phyloP scores from a whole-genome alignment of 2,113 vertebrate genomes.

The Chrysochloris asiatica region DNA sequence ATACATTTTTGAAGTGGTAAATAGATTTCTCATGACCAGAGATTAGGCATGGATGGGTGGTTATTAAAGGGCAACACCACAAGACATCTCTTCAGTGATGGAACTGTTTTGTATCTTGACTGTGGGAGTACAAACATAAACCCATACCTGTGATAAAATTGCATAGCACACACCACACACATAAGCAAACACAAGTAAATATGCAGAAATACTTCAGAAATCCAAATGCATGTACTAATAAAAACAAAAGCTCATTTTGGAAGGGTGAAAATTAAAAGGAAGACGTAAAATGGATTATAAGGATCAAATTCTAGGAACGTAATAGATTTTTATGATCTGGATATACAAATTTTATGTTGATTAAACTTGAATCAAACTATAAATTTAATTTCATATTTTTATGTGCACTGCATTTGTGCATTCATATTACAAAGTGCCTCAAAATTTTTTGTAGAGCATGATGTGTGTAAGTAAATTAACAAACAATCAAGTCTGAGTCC shows the following conservation, averaged over 20 bases:
- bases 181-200: neutral
- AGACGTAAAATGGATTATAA: neutral
- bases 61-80: neutral
- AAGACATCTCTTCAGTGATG: neutral
- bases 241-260: neutral
- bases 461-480: neutral
- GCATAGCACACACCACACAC: fast-evolving
- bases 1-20: slow-evolving; percentile 7
- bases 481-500: neutral
- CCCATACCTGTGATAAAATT: neutral
- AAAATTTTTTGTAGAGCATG: neutral
- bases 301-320: neutral
- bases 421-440: neutral
- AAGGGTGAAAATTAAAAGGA: neutral
- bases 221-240: neutral
- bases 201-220: neutral
- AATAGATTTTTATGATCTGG: slow-evolving; percentile 10
- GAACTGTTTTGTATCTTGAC: neutral
- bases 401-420: neutral
- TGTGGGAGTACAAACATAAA: neutral
- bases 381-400: neutral
- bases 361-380: no score
- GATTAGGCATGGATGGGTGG: neutral
- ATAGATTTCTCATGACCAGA: neutral
- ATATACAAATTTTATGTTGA: neutral